Base-by-base conservation (phyloP, 2,888 invertebrate genomes). In the Lymantria dispar region DNA sequence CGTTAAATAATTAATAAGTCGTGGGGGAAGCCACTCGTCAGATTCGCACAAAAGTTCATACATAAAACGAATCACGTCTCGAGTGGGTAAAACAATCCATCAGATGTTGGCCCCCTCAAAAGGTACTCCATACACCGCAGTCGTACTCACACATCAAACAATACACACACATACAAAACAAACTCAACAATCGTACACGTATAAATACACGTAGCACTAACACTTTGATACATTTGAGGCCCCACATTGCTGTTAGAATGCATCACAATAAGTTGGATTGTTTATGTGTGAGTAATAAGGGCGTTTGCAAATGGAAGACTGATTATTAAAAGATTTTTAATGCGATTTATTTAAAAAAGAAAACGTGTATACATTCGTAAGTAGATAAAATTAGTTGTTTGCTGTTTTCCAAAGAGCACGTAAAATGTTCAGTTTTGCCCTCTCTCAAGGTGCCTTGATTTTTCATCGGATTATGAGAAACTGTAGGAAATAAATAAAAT, bases 11-110 rank as follows among this genome's bases (percentile, higher is more conserved):
- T 65, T 68, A 68, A 65, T 62, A 68, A 59, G 54, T 56, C 54
- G 40, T 45, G 46, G 61, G 52, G 54, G 56, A 51, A 52, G 36
- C 54, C 69, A 56, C 56, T 65, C 62, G 43, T 58, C 61, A 58
- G 54, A 56, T 67, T 59, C 60, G 59, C 55, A 63, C 68, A 64
- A 64, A 54, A 64, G 62, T 63, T 60, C 67, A 69, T 68, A 66
- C 73, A 73, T 68, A 68, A 68, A 70, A 68, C 66, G 67, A 69
- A 76, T 73, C 75, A 74, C 68, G 64, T 68, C 68, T 70, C 64
- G 61, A 67, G 68, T 64, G 66, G 60, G 66, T 64, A 74, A 77
- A 74, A 79, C 80, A 78, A 78, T 78, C 76, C 76, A 77, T 78
- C 80, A 76, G 71, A 64, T 59, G 68, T 71, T 65, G 64, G 62